Evolutionary conservation across 2,797 vertebrate genomes (phyloP), one percentile per base, ranked within the genome.

Genomic region (Pachyuromys duprasi): DNA sequence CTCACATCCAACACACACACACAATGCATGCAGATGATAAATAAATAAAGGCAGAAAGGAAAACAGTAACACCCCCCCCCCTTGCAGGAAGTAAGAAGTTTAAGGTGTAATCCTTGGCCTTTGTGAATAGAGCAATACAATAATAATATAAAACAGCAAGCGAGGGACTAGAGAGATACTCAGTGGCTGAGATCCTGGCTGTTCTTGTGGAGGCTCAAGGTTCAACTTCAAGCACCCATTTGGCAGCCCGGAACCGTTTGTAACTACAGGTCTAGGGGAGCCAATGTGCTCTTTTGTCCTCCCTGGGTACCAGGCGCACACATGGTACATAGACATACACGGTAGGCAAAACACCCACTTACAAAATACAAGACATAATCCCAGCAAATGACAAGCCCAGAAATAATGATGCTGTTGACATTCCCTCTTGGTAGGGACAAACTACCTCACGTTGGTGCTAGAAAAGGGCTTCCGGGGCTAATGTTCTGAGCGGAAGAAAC

Each of bases 401-500:
- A 65, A 67, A 69, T 65, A 72, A 26, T n/a, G 45, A 57, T 36
- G 33, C 13, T 33, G 79, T 78, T 49, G 31, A 79, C 26, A 57
- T 8, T 22, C 22, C 11, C 65, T 80, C 8, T 92, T 53, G 80
- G 60, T 81, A 63, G 5, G 42, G 31, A 67, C 49, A 91, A n/a
- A 31, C 36, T 69, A 20, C 26, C n/a, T 89, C 86, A 86, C 14
- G 2, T 39, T 67, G 20, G 39, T 63, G 26, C 70, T 31, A 67
- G 86, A 42, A 60, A 53, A 83, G 93, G 55, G 89, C 74, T 39
- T 93, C 63, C 93, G 69, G 57, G n/a, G 26, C 14, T 28, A 45
- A 33, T 33, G 12, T 75, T 95, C 84, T 86, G 60, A 83, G 12
- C 39, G 88, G 87, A 91, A 92, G 75, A 90, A 33, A 91, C 36